Base-by-base conservation (phyloP, 2,797 vertebrate genomes). In the Acanthiza pusilla region DNA sequence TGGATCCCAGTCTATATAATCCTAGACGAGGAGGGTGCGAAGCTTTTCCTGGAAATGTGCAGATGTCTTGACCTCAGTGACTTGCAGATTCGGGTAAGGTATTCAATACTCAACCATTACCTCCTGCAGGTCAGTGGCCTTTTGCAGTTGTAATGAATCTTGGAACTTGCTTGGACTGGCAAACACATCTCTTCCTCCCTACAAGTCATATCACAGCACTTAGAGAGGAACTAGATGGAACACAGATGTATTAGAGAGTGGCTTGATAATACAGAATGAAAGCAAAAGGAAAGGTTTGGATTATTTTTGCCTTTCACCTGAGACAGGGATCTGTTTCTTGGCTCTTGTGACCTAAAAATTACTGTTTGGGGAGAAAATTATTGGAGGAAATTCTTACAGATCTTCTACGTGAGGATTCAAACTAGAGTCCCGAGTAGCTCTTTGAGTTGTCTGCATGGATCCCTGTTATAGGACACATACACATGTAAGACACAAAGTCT, bases 1-100 rank as follows among this genome's bases (percentile, higher is more conserved):
- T 97, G 96, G 10, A 98, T 99, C 42, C 97, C 99, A 0, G 97
- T 99, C 60, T 99, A 99, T 83, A 98, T 99, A 70, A 96, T 99
- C 95, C 88, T 99, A 84, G 99, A 99, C 11, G 87, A 97, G 43
- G 95, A 96, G 1, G 98, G 98, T 2, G 97, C 98, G 74, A 98
- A 98, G 5, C 97, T 98, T 74, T 99, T 99, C 95, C 97, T 99
- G 94, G 99, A 99, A 88, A 99, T 99, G 99, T 99, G 99, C 97
- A 98, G 79, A 88, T 97, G 98, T 91, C 97, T 99, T 91, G 96
- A 98, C 72, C 97, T 99, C 14, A 96, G 94, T 27, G 95, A 98
- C 21, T 96, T 97, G 92, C 98, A 98, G 72, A 98, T 99, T 7
- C 97, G 97, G 98, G 99, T 99, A 97, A 98, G 97, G 70, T 84